Conservation (phyloP, 2,113 vertebrate genomes). For the Alexandromys fortis region DNA sequence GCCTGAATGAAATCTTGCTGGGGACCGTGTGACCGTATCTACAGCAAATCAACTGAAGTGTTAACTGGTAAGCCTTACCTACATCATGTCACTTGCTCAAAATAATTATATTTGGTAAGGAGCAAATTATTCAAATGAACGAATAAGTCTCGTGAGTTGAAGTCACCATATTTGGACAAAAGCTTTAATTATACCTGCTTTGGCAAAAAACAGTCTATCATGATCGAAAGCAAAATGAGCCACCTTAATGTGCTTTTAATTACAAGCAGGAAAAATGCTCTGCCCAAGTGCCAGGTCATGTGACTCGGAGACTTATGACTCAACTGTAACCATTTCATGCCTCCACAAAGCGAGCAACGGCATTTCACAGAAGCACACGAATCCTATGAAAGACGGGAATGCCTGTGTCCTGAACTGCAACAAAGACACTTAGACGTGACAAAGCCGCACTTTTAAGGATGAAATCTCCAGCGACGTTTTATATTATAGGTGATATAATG, state of each 20-base stretch:
- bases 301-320: neutral
- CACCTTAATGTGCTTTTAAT: conserved; percentile 52
- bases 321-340: neutral
- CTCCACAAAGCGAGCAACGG: neutral
- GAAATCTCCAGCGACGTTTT: neutral
- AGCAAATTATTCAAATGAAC: conserved; percentile 42
- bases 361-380: neutral
- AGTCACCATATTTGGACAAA: neutral
- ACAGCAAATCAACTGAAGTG: neutral
- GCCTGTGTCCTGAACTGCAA: neutral
- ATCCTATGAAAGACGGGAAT: neutral
- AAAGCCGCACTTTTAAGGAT: neutral
- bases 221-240: conserved; percentile 26
- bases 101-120: neutral
- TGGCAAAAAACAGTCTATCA: neutral
- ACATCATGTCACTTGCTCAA: neutral
- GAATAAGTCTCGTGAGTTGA: conserved; percentile 10
- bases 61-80: neutral
- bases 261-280: neutral
- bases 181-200: conserved; percentile 19
- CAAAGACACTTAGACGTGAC: neutral
- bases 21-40: neutral
- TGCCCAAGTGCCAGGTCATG: neutral
- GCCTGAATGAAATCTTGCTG: neutral
- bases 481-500: conserved; percentile 10